A percentile compares a stretch with the other conserved stretches of the same genome.
phyloP scores from a whole-genome alignment of 2,888 invertebrate genomes.

The Bellardia bayeri region DNA sequence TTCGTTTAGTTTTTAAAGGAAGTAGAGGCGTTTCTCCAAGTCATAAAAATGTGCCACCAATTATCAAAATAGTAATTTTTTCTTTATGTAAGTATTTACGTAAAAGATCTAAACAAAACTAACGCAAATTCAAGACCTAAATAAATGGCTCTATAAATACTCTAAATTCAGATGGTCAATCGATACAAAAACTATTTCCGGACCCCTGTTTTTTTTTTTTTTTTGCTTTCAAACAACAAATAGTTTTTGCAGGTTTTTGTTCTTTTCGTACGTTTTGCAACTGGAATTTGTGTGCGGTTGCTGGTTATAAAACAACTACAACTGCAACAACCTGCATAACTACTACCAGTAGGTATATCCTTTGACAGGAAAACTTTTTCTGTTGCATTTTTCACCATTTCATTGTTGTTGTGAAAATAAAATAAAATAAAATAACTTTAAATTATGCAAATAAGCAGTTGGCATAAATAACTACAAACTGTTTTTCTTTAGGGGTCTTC shows the following conservation, averaged over 20 bases:
- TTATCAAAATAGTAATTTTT: constrained; percentile 13
- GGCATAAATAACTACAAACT: constrained; percentile 68
- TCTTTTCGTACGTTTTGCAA: constrained; percentile 27
- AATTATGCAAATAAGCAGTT: constrained; percentile 70
- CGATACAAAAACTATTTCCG: constrained; percentile 59
- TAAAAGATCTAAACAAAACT: background rate
- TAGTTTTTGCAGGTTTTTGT: constrained; percentile 46
- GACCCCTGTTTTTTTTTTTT: background rate
- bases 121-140: constrained; percentile 59
- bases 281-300: constrained; percentile 16
- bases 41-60: constrained; percentile 22
- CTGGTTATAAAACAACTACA: constrained; percentile 10
- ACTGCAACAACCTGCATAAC: background rate
- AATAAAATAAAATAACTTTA: constrained; percentile 47
- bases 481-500: constrained; percentile 4
- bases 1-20: background rate
- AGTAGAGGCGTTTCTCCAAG: constrained; percentile 22
- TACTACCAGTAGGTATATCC: constrained; percentile 18
- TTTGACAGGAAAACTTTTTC: constrained; percentile 58
- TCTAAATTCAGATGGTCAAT: constrained; percentile 64
- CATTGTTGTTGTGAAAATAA: background rate
- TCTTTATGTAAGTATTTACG: background rate
- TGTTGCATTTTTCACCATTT: constrained; percentile 39
- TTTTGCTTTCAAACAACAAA: constrained; percentile 34
- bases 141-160: constrained; percentile 69